Conservation (phyloP, 2,797 vertebrate species). For the Cetoscarus ocellatus region DNA sequence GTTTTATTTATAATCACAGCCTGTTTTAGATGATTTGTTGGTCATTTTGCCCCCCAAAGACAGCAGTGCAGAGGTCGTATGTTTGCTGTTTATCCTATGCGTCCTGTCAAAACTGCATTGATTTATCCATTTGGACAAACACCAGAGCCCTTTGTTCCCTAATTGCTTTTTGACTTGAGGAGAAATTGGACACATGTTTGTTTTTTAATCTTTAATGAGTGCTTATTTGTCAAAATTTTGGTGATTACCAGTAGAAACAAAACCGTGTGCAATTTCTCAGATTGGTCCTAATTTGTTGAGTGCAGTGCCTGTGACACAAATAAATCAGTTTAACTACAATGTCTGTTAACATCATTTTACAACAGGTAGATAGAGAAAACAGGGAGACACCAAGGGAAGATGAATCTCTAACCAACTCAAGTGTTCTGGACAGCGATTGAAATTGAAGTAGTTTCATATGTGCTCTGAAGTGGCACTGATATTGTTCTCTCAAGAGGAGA, state of each 20-base stretch:
- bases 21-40: neutral
- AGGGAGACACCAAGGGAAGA: neutral
- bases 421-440: constrained; percentile 16
- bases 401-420: neutral
- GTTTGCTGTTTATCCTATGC: constrained; percentile 3
- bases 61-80: neutral
- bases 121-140: constrained; percentile 5
- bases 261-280: neutral
- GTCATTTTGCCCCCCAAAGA: neutral
- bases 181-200: constrained; percentile 3
- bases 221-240: constrained; percentile 20
- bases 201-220: constrained; percentile 30
- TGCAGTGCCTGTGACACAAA: neutral
- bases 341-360: neutral
- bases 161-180: constrained; percentile 25
- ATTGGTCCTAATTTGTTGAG: constrained; percentile 1
- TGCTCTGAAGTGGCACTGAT: constrained; percentile 5
- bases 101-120: constrained; percentile 15
- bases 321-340: neutral
- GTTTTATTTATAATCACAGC: too few species aligned
- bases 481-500: constrained; percentile 17
- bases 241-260: constrained; percentile 1
- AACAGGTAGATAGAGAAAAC: neutral
- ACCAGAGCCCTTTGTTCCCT: constrained; percentile 8
- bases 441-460: constrained; percentile 26